Conservation (phyloP, 2,113 vertebrate genomes). For the Centropus unirufus region DNA sequence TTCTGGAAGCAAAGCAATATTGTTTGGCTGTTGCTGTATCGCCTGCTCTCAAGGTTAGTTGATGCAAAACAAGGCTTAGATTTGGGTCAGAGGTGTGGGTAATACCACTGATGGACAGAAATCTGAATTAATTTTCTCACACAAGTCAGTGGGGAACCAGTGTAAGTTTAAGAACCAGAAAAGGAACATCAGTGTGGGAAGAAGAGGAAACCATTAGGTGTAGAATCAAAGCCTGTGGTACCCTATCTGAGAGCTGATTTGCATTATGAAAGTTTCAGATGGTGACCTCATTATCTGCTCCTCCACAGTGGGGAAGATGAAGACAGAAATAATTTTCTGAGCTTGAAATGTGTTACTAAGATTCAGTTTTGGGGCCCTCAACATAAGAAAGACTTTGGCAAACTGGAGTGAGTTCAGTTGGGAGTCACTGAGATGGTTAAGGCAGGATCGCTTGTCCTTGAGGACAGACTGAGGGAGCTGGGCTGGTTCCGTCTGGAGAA, state of each 20-base stretch:
- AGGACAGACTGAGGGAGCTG: neutral
- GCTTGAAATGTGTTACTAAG: neutral
- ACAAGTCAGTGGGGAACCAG: neutral
- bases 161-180: neutral
- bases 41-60: neutral
- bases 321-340: neutral
- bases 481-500: neutral
- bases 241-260: neutral
- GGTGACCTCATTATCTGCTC: neutral
- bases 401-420: neutral
- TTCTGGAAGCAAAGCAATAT: neutral
- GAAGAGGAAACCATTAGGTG: neutral
- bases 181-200: neutral
- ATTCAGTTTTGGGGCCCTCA: neutral
- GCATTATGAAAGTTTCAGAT: neutral
- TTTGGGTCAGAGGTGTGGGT: neutral
- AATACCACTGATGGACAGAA: neutral
- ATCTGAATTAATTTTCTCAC: neutral
- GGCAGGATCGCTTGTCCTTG: neutral
- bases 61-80: neutral
- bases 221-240: neutral
- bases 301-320: neutral
- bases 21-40: neutral
- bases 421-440: neutral
- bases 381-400: neutral